A percentile compares a stretch with the other conserved stretches of the same genome.
Conservation (phyloP, 1,140 invertebrate species). For the Trissolcus basalis region DNA sequence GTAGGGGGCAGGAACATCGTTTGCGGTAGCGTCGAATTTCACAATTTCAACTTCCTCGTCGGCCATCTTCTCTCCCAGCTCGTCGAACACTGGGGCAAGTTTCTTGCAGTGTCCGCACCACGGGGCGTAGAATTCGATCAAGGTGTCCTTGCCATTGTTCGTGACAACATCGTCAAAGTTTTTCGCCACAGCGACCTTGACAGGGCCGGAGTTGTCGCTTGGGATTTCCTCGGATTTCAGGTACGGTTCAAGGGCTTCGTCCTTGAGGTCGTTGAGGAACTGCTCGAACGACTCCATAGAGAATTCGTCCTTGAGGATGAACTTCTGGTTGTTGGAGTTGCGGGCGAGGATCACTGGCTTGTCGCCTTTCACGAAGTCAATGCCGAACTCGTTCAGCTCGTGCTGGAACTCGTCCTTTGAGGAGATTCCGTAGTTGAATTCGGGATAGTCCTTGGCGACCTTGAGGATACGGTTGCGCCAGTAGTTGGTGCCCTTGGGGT, state of each 20-base stretch:
- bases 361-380: conserved; percentile 90
- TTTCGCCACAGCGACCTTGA: conserved; percentile 95
- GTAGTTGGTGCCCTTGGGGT: conserved; percentile 99
- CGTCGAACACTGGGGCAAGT: conserved; percentile 94
- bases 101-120: conserved; percentile 99
- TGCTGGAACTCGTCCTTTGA: conserved; percentile 95
- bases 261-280: conserved; percentile 92
- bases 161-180: conserved; percentile 97
- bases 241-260: conserved; percentile 91
- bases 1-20: conserved; percentile 95
- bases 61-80: conserved; percentile 93
- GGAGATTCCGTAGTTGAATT: conserved; percentile 92
- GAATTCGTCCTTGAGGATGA: conserved; percentile 93
- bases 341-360: conserved; percentile 92
- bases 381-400: conserved; percentile 95
- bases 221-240: conserved; percentile 97
- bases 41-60: conserved; percentile 94
- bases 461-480: conserved; percentile 98
- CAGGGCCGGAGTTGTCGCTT: conserved; percentile 87
- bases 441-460: conserved; percentile 91
- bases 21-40: conserved; percentile 98
- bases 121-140: conserved; percentile 98
- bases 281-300: conserved; percentile 90
- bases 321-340: conserved; percentile 91
- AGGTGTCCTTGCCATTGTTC: conserved; percentile 93